Percentiles rank a stretch among this genome's conserved stretches.
Evolutionary conservation across 2,888 invertebrate species (phyloP).

Genomic region (Tuta absoluta): DNA sequence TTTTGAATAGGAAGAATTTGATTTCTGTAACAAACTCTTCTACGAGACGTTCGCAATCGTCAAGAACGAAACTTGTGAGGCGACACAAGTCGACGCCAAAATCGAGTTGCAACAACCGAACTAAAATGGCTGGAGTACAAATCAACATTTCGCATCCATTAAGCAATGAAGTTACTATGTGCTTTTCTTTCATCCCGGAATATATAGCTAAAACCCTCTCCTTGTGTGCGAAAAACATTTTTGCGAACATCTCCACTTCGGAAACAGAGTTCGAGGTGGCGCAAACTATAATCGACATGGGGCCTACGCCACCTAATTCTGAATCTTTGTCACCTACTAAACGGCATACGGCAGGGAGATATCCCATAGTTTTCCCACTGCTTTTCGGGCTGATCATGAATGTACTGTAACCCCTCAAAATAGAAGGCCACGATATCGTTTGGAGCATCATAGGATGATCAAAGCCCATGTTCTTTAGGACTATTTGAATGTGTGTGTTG

Average conservation of each 20-base stretch:
- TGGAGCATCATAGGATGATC: slow-evolving; percentile 81
- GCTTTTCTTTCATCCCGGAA: slow-evolving; percentile 62
- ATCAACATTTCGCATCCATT: slow-evolving; percentile 87
- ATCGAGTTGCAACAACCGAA: slow-evolving; percentile 65
- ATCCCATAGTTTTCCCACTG: slow-evolving; percentile 87
- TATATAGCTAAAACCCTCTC: slow-evolving; percentile 65
- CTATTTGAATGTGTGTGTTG: slow-evolving; percentile 52
- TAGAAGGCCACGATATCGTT: slow-evolving; percentile 85
- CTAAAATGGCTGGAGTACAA: slow-evolving; percentile 83
- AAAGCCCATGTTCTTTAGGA: slow-evolving; percentile 58
- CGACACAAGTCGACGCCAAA: slow-evolving; percentile 81
- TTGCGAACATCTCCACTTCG: slow-evolving; percentile 64
- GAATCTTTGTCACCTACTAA: slow-evolving; percentile 72
- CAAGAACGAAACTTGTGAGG: slow-evolving; percentile 85
- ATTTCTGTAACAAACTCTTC: slow-evolving; percentile 76
- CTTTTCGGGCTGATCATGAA: slow-evolving; percentile 82
- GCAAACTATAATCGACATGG: slow-evolving; percentile 85
- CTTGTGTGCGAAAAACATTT: slow-evolving; percentile 60
- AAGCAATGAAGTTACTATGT: slow-evolving; percentile 70
- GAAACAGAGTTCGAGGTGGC: slow-evolving; percentile 81
- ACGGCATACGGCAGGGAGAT: slow-evolving; percentile 84
- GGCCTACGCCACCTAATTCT: slow-evolving; percentile 74
- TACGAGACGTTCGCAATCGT: slow-evolving; percentile 85
- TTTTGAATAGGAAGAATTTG: slow-evolving; percentile 63
- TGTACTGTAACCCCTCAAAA: slow-evolving; percentile 83